Evolutionary conservation across 1,140 invertebrate genomes (phyloP), one percentile per base, ranked within the genome.

Genomic region (Saccostrea cuccullata): DNA sequence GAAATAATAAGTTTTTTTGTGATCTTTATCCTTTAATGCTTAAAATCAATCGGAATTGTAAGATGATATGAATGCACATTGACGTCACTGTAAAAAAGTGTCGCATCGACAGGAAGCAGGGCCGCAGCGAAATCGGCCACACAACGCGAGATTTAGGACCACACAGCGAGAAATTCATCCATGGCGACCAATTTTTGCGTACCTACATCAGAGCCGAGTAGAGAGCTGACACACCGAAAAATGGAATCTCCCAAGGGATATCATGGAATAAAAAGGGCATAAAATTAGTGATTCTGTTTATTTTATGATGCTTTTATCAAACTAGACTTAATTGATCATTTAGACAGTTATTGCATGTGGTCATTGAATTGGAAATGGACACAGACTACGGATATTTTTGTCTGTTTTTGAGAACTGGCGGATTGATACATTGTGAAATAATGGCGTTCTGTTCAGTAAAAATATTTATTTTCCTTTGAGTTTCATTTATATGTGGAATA

Each of bases 81-180:
- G 70, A 77, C 70, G 70, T 77, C 70, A 77, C 70, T 11, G 9
- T 30, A 77, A 77, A 36, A 67, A 26, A 26, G 26, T 77, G 70
- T 77, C 70, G 26, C 70, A 77, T 77, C 70, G 70, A 30, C 70
- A 77, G 70, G 67, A 30, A 73, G 60, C 20, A 23, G 67, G 70
- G 17, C 70, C 70, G 26, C 70, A 36, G 30, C 30, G 36, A 77
- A 64, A 77, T 77, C 17, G 70, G 30, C 70, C 70, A 77, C 70
- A 77, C 70, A 77, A 30, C 12, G 70, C 70, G 70, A 77, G 70
- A 15, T 26, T 77, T 26, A 15, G 70, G 70, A 77, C 70, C 70
- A 77, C 70, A 77, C 70, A 77, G 70, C 6, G 70, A 77, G 70
- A 77, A 77, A 77, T 40, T 77, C 70, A 77, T 77, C 70, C 70